These are phyloP conservation scores for Sarcoramphus papa DNA, from an alignment of 2,797 vertebrate genomes.

Conservation along the genomic window DNA sequence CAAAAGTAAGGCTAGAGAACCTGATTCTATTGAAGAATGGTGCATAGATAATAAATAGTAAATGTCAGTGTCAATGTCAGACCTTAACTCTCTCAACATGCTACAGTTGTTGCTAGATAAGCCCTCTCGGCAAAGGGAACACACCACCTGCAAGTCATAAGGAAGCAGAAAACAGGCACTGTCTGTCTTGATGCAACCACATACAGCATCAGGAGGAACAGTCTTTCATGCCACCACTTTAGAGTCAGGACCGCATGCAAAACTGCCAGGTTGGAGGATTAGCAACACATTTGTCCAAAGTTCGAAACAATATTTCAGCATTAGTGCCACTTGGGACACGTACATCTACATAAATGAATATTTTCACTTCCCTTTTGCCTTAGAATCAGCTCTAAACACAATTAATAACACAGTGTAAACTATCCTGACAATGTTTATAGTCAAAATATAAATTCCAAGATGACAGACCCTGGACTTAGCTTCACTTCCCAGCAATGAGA, in stretches of 20 bases:
- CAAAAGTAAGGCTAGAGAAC: not conserved
- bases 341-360: not conserved
- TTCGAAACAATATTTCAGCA: not conserved
- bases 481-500: not conserved
- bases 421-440: not conserved
- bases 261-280: not conserved
- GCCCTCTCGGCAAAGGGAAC: not conserved
- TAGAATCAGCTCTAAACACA: not conserved
- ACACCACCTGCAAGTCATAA: not conserved
- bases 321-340: fast-evolving
- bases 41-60: not conserved
- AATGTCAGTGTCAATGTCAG: not conserved
- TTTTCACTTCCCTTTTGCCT: not conserved
- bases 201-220: not conserved
- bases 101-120: not conserved
- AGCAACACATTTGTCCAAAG: not conserved
- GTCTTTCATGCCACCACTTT: not conserved
- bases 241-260: not conserved
- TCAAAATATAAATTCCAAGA: not conserved
- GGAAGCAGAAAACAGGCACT: not conserved
- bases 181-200: not conserved
- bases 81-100: not conserved
- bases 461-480: fast-evolving
- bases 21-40: not conserved
- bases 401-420: not conserved